Conservation (phyloP, 2,113 vertebrate genomes). For the Tachysurus fulvidraco region DNA sequence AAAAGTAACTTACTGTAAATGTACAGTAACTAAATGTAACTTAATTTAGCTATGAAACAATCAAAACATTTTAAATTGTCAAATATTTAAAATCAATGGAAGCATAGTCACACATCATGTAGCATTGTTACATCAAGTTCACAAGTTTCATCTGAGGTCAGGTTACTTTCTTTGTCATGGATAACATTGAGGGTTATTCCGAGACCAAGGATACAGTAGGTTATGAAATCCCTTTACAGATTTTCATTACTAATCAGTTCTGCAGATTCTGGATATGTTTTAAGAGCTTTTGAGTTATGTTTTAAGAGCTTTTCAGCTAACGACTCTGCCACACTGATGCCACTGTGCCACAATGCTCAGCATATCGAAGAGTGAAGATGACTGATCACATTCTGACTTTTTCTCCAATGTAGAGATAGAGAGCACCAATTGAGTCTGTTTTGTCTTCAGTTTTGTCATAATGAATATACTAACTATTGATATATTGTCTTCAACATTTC, state of each 20-base stretch:
- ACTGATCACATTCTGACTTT: slow-evolving; percentile 1
- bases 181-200: background rate
- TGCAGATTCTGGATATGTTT: background rate
- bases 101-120: background rate
- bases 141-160: background rate
- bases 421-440: background rate
- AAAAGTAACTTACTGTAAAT: no score
- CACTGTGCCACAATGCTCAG: background rate
- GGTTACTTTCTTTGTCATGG: background rate
- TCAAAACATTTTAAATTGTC: background rate
- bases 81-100: background rate
- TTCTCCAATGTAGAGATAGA: background rate
- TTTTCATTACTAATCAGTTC: background rate
- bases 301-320: background rate
- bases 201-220: background rate
- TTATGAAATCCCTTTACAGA: background rate
- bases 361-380: background rate
- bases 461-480: background rate
- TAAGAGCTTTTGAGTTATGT: background rate
- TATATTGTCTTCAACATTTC: background rate
- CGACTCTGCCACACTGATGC: background rate
- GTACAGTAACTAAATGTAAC: no score
- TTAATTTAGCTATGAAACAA: background rate
- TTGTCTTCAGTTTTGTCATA: background rate
- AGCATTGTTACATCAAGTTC: background rate